These are phyloP conservation scores for Prolemur simus DNA, from an alignment of 2,113 vertebrate species.

Conservation along the genomic window DNA sequence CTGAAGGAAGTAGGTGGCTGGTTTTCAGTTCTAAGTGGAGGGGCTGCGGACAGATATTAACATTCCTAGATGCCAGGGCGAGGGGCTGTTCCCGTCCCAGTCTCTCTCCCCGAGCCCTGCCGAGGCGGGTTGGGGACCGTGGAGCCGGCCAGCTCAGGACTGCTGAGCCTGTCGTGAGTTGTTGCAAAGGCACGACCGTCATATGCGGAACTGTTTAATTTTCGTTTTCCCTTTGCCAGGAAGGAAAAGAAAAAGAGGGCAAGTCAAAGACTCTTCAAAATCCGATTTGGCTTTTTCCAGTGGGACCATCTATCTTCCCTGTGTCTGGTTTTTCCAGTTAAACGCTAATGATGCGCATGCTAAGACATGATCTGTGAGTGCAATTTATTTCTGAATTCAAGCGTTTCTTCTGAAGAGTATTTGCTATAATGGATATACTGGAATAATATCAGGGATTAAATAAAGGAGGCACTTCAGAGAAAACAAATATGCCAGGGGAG, in stretches of 20 bases:
- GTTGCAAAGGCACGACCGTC: neutral
- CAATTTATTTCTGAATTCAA: conserved; percentile 69
- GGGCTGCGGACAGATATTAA: conserved; percentile 57
- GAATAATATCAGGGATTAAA: conserved; percentile 57
- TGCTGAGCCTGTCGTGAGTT: neutral
- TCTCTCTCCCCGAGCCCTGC: conserved; percentile 45
- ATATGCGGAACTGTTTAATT: neutral
- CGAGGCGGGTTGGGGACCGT: neutral
- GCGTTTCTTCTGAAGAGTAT: conserved; percentile 51
- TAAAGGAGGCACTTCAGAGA: conserved; percentile 48
- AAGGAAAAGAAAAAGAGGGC: conserved; percentile 16
- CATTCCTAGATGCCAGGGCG: neutral
- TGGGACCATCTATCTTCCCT: conserved; percentile 48
- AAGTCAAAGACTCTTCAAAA: conserved; percentile 45
- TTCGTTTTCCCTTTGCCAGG: neutral
- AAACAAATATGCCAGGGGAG: conserved; percentile 18
- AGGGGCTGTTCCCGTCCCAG: conserved; percentile 43
- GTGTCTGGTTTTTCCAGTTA: conserved; percentile 60
- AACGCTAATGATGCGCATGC: conserved; percentile 41
- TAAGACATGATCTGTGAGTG: conserved; percentile 43
- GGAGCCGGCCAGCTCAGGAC: neutral
- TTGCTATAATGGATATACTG: conserved; percentile 52
- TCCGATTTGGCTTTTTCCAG: conserved; percentile 26
- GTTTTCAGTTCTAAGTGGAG: conserved; percentile 55
- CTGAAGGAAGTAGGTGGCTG: conserved; percentile 74